Evolutionary conservation across 2,113 vertebrate genomes (phyloP).

Genomic region (Siphamia tubifer): DNA sequence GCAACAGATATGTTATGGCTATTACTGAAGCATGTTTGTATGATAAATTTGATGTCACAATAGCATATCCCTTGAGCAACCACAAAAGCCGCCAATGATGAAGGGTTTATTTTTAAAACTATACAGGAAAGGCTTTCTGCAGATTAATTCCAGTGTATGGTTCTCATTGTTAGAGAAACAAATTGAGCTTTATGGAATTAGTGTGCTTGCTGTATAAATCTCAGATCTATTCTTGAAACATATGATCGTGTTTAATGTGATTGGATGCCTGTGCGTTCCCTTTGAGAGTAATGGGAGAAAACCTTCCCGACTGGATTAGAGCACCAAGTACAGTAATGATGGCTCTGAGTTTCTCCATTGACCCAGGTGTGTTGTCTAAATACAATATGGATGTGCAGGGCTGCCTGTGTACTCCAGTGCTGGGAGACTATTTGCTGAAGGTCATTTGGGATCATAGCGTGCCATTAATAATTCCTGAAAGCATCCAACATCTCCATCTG

Average conservation of each 20-base stretch:
- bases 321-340: conserved; percentile 45
- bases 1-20: conserved; percentile 38
- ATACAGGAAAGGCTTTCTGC: conserved; percentile 68
- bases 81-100: conserved; percentile 59
- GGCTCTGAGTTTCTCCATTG: conserved; percentile 61
- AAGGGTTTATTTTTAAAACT: conserved; percentile 76
- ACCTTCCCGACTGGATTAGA: conserved; percentile 51
- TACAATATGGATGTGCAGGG: conserved; percentile 67
- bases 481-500: conserved; percentile 77
- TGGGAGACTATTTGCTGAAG: conserved; percentile 77
- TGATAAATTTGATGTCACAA: conserved; percentile 63
- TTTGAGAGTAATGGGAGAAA: conserved; percentile 29
- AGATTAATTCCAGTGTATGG: conserved; percentile 73
- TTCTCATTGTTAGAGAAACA: conserved; percentile 72
- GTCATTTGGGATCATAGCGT: conserved; percentile 79
- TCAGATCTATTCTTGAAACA: conserved; percentile 65
- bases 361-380: conserved; percentile 75
- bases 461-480: conserved; percentile 81
- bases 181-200: conserved; percentile 78
- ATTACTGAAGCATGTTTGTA: conserved; percentile 34
- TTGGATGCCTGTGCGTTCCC: conserved; percentile 24
- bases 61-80: conserved; percentile 47
- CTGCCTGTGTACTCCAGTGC: conserved; percentile 59
- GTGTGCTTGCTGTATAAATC: conserved; percentile 61
- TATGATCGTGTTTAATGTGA: conserved; percentile 55